Evolutionary conservation across 2,113 vertebrate genomes (phyloP), one percentile per base, ranked within the genome.

Genomic region (Taxidea taxus): DNA sequence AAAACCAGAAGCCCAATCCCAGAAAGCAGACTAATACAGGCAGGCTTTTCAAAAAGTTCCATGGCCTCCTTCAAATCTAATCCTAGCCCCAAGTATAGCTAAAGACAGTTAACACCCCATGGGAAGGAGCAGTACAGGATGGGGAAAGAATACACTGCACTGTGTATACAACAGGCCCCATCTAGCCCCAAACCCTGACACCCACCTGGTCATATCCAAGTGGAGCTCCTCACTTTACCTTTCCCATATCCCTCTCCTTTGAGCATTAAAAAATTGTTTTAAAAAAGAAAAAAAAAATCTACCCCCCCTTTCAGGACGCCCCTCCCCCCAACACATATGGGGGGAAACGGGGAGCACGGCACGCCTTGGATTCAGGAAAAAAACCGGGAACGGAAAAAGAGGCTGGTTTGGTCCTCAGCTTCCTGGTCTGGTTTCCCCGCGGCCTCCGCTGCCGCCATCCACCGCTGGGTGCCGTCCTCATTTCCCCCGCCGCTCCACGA

Each of bases 371-470:
- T 97, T 98, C 97, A 98, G 97, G 97, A 98, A 97, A 95, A 97
- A 98, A 97, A 98, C 78, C 94, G 56, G 97, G 97, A 97, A 97
- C 93, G 7, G 89, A 97, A 97, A 97, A 98, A 97, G 90, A 98
- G 97, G 97, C 96, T 98, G 97, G 94, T 72, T 95, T 91, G 96
- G 97, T 97, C 98, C 95, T 97, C 97, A 66, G 97, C 97, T 96
- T 98, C 98, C 96, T 95, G 97, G 97, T 96, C 97, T 97, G 98
- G 96, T 60, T 97, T 96, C 91, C 97, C 96, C 78, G 96, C 81
- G 70, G 98, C 98, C 96, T 97, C 97, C 90, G 97, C 98, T 94
- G 98, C 95, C 95, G 96, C 95, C 98, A 94, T 98, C 97, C 97
- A 91, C 78, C 42, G 97, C 94, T 75, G 82, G 90, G 86, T 93